phyloP scores from a whole-genome alignment of 2,113 vertebrate species.

The Candoia aspera region DNA sequence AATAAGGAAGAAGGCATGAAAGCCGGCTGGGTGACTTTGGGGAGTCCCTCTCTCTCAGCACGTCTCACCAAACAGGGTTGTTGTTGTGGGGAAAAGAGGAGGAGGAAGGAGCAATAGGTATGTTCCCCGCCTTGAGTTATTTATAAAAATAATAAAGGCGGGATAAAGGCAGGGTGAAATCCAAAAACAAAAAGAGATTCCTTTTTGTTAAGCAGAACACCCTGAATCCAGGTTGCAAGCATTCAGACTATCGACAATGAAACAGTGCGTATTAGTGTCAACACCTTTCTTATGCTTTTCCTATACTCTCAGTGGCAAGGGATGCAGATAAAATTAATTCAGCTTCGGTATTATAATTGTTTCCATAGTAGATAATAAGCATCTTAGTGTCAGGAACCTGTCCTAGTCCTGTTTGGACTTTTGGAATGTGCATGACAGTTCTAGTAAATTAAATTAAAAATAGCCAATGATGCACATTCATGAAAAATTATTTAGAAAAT shows the following conservation, averaged over 20 bases:
- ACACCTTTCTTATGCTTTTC: neutral
- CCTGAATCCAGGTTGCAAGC: neutral
- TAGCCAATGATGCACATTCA: neutral
- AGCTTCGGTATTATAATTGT: neutral
- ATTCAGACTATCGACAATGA: neutral
- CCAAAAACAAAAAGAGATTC: too few species aligned
- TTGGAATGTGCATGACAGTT: neutral
- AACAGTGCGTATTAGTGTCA: neutral
- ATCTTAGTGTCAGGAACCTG: neutral
- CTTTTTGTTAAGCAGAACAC: neutral
- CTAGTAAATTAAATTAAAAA: neutral
- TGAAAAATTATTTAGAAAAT: neutral
- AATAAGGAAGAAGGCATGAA: neutral
- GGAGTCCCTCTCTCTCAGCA: too few species aligned
- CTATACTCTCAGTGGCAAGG: neutral
- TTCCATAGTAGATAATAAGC: neutral
- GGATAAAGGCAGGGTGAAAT: too few species aligned
- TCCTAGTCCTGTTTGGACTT: neutral
- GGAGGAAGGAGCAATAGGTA: too few species aligned
- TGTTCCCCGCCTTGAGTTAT: too few species aligned
- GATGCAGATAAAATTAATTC: neutral
- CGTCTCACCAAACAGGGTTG: too few species aligned
- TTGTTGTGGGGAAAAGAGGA: too few species aligned
- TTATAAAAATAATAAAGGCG: too few species aligned
- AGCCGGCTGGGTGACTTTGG: too few species aligned